Conservation (phyloP, 2,797 vertebrate species). For the Syngnathus rostellatus region DNA sequence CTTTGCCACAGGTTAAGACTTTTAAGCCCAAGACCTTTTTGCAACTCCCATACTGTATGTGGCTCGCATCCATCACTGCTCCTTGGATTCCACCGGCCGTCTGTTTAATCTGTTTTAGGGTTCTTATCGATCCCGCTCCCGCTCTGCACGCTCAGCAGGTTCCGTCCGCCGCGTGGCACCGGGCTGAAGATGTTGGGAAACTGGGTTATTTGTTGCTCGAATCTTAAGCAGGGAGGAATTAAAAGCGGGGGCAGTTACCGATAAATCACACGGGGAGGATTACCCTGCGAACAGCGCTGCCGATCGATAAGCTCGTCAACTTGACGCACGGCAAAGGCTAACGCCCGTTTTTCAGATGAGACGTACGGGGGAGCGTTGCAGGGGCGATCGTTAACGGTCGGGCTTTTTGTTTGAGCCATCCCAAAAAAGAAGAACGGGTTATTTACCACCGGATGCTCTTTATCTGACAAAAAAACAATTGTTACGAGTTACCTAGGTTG, state of each 20-base stretch:
- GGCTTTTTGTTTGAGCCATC: not conserved
- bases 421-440: not conserved
- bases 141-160: not conserved
- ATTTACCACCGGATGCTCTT: not conserved
- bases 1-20: not conserved
- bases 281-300: not conserved
- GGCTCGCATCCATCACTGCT: not conserved
- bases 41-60: not conserved
- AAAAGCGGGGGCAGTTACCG: not conserved
- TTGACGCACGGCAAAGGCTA: not conserved
- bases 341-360: not conserved
- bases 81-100: conserved; percentile 19
- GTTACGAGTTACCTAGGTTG: not conserved
- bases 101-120: conserved; percentile 18
- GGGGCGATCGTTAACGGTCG: not conserved
- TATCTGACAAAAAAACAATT: not conserved
- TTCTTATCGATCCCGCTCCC: conserved; percentile 13
- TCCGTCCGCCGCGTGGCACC: not conserved
- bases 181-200: conserved; percentile 1
- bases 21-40: not conserved
- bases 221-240: not conserved
- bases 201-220: conserved; percentile 1
- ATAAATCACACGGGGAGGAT: conserved; percentile 1
- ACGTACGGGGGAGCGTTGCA: not conserved
- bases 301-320: conserved; percentile 4